Evolutionary conservation across 2,113 vertebrate genomes (phyloP), one percentile per base, ranked within the genome.

Genomic region (Osmerus eperlanus): DNA sequence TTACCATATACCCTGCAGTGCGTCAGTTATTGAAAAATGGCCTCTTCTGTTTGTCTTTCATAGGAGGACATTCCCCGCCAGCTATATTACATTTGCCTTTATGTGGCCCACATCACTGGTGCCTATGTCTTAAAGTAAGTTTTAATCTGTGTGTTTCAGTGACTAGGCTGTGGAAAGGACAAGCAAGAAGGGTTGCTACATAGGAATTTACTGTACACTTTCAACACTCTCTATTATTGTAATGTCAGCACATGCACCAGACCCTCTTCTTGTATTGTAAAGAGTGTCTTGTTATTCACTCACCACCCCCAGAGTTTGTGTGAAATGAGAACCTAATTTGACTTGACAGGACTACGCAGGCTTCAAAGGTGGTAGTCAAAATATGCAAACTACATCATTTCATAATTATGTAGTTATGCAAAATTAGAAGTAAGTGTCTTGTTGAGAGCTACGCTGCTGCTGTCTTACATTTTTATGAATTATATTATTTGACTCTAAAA

Each of bases 1-100:
- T 47, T 11, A 47, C 8, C 41, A 47, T 47, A 12, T 47, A 12
- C 41, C 9, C 41, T 47, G 41, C 41, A 47, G 8, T 47, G 41
- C 12, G 41, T 7, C 19, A n/a, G 32, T 70, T 23, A 21, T 62
- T 32, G n/a, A 68, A 62, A 19, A 3, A 41, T 4, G 21, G 54
- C 63, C 11, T 65, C 13, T 51, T 65, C 15, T 67, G 0, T 19
- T 53, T 67, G 16, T 60, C 2, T 75, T 41, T 73, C 60, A 19
- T 71, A 95, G 94, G 94, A 94, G 86, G 94, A 95, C 82, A 92
- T 95, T 83, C 93, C 92, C 53, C 93, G 94, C 62, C 93, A 95
- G 78, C 91, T 95, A 51, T 89, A 93, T 81, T 94, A 94, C 85
- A 93, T 94, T 78, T 94, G 91, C 88, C 94, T 95, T 89, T 94